Percentiles rank a stretch among this genome's conserved stretches.
phyloP scores from a whole-genome alignment of 2,888 invertebrate genomes.

The Lottia gigantea region DNA sequence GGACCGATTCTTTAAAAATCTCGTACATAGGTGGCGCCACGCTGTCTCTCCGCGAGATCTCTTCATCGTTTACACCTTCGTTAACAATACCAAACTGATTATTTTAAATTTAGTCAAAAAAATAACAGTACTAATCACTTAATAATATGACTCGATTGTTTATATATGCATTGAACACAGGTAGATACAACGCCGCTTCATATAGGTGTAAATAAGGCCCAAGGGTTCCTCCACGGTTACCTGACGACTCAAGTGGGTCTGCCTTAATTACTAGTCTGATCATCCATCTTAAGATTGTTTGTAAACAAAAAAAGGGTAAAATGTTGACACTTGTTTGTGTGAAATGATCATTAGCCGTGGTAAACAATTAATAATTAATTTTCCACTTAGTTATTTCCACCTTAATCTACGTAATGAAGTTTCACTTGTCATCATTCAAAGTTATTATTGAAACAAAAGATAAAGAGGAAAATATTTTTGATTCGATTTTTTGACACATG shows the following conservation, averaged over 20 bases:
- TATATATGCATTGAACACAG: not conserved
- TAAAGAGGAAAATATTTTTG: too few relatives aligned
- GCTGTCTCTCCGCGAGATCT: not conserved
- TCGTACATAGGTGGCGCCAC: not conserved
- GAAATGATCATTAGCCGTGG: not conserved
- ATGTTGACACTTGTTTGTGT: conserved; percentile 8
- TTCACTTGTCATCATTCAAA: too few relatives aligned
- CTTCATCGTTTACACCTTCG: not conserved
- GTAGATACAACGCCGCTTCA: too few relatives aligned
- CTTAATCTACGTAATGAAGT: not conserved
- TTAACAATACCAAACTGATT: not conserved
- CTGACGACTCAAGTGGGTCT: not conserved
- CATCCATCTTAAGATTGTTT: not conserved
- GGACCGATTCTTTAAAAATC: not conserved
- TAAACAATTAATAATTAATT: conserved; percentile 8
- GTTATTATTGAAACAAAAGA: too few relatives aligned
- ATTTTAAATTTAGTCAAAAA: not conserved
- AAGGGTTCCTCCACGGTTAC: not conserved
- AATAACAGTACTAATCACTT: not conserved
- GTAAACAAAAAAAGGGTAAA: not conserved
- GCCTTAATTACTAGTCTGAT: not conserved
- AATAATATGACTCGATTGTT: conserved; percentile 4
- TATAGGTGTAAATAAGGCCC: not conserved
- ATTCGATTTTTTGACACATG: too few relatives aligned
- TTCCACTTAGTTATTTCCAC: not conserved